Conservation (phyloP, 2,797 vertebrate genomes). For the Phoebastria nigripes region DNA sequence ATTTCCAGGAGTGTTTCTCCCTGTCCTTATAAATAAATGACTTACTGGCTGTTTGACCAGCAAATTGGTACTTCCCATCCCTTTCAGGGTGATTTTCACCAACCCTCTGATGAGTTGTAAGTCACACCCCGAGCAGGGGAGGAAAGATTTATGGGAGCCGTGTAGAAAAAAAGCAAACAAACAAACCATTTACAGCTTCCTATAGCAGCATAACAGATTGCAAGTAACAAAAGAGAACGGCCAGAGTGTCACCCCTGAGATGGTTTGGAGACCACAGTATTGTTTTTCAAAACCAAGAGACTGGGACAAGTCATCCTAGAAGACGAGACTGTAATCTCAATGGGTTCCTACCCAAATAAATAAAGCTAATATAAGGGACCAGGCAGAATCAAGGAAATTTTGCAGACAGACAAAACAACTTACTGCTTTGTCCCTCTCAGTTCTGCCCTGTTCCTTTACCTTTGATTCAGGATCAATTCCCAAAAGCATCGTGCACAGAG, state of each 20-base stretch:
- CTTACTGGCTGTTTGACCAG: not conserved
- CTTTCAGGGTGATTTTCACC: slow-evolving; percentile 11
- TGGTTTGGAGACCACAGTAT: not conserved
- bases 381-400: not conserved
- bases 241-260: not conserved
- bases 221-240: not conserved
- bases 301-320: not conserved
- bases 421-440: not conserved
- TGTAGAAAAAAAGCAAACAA: not conserved
- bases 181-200: not conserved
- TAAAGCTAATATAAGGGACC: not conserved
- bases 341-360: not conserved
- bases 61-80: not conserved
- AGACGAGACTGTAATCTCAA: not conserved
- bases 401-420: not conserved
- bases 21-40: not conserved
- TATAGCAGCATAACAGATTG: not conserved
- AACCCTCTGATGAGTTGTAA: not conserved
- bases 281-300: slow-evolving; percentile 14
- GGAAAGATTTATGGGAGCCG: not conserved
- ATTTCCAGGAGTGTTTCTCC: not conserved
- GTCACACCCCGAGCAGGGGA: not conserved
- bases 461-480: not conserved
- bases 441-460: not conserved
- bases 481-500: not conserved